Conservation (phyloP, 2,113 vertebrate genomes). For the Aythya baeri region DNA sequence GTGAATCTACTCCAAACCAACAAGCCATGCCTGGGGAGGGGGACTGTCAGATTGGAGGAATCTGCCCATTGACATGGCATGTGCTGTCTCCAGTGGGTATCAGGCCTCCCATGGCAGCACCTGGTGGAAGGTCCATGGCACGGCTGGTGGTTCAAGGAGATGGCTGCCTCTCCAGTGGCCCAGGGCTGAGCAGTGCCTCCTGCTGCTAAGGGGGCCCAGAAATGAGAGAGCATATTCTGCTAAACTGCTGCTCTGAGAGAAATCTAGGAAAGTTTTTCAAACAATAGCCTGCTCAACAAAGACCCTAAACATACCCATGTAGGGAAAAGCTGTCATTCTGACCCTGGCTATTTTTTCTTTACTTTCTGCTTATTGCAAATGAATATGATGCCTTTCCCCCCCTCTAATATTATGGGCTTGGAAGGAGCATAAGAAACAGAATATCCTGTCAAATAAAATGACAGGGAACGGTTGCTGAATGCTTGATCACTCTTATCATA, state of each 20-base stretch:
- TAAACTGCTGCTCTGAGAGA: neutral
- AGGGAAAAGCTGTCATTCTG: neutral
- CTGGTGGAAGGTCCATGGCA: neutral
- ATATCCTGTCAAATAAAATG: neutral
- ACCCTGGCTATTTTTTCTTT: neutral
- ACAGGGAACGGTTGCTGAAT: neutral
- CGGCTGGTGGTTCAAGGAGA: neutral
- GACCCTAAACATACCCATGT: rapidly evolving
- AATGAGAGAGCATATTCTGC: neutral
- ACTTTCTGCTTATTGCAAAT: neutral
- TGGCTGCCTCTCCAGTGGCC: neutral
- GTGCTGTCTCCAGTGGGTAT: neutral
- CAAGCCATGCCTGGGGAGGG: neutral
- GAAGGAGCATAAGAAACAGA: neutral
- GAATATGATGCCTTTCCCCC: neutral
- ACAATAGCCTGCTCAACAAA: neutral
- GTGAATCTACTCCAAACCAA: neutral
- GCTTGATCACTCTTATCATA: neutral
- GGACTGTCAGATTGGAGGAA: neutral
- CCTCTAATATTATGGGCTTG: neutral
- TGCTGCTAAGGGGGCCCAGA: neutral
- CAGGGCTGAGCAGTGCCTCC: neutral
- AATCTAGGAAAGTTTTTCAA: neutral
- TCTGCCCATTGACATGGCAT: neutral
- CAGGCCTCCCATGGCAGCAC: neutral